These are phyloP conservation scores for Drosophila sordidapex DNA, from an alignment of 2,888 invertebrate species.

Conservation along the genomic window DNA sequence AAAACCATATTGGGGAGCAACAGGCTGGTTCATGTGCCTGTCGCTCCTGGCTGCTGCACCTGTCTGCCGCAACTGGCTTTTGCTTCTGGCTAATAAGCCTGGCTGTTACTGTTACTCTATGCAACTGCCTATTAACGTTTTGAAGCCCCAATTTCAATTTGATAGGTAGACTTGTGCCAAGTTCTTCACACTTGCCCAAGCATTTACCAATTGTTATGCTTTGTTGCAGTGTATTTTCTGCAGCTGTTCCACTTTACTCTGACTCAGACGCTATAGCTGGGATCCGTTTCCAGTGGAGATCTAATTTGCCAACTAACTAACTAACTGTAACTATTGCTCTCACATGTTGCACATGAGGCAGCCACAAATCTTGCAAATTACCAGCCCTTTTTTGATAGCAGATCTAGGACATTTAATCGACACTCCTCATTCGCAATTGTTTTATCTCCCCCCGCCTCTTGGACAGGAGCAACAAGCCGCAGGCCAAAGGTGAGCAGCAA, in stretches of 20 bases:
- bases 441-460: neutral
- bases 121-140: neutral
- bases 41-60: neutral
- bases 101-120: neutral
- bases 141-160: neutral
- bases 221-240: neutral
- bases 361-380: neutral
- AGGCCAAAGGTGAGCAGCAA: slow-evolving; percentile 3
- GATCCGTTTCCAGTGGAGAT: neutral
- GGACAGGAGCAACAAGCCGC: slow-evolving; percentile 17
- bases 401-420: neutral
- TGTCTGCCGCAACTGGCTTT: neutral
- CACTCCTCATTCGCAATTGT: neutral
- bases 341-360: neutral
- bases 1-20: neutral
- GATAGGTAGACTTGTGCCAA: neutral
- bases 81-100: neutral
- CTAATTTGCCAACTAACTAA: neutral
- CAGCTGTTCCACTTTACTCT: too few relatives aligned
- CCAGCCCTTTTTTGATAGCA: neutral
- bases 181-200: neutral
- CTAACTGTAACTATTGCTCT: neutral
- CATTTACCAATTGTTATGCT: neutral
- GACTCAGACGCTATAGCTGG: neutral
- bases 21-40: neutral